phyloP scores from a whole-genome alignment of 2,888 invertebrate genomes.

The Ptychoptera contaminata region DNA sequence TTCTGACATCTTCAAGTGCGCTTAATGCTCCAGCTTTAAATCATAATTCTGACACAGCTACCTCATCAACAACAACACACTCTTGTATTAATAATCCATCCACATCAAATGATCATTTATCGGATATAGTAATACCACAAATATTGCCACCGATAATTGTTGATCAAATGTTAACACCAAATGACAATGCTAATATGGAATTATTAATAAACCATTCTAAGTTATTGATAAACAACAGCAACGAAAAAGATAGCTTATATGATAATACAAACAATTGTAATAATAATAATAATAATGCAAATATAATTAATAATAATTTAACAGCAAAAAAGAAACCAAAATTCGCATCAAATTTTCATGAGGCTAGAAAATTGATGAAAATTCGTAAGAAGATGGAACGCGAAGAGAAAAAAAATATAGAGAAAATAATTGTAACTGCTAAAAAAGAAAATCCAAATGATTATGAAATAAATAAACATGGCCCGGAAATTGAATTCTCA shows the following conservation, averaged over 20 bases:
- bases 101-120: no score
- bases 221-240: background rate
- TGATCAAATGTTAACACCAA: constrained; percentile 17
- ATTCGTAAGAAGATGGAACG: background rate
- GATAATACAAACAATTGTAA: background rate
- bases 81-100: no score
- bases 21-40: background rate
- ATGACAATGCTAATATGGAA: constrained; percentile 16
- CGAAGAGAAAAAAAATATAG: background rate
- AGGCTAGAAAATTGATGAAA: constrained; percentile 48
- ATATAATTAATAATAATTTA: constrained; percentile 28
- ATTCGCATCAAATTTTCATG: constrained; percentile 49
- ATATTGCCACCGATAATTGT: constrained; percentile 3
- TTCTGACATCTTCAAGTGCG: background rate
- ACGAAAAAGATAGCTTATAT: background rate
- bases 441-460: background rate
- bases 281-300: constrained; percentile 10
- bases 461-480: background rate
- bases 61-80: no score
- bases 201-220: constrained; percentile 14
- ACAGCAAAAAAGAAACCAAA: constrained; percentile 45
- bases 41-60: no score
- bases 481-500: background rate
- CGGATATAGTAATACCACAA: background rate
- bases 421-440: background rate